Evolutionary conservation across 2,888 invertebrate species (phyloP).

Genomic region (Acrobasis suavella): DNA sequence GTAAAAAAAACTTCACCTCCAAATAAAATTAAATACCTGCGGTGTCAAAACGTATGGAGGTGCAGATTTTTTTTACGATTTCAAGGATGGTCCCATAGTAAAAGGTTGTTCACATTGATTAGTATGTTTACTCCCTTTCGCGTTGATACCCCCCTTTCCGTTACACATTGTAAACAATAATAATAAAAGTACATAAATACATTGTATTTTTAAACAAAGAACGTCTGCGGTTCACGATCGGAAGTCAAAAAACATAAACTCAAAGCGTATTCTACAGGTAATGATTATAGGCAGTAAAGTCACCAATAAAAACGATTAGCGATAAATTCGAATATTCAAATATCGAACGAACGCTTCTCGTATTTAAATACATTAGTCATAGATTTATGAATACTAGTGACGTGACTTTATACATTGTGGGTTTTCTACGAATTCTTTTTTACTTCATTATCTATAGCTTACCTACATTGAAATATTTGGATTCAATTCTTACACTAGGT

Average conservation of each 20-base stretch:
- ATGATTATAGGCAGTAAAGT: constrained; percentile 76
- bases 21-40: no score
- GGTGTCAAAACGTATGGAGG: no score
- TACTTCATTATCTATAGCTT: no score
- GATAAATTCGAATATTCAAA: constrained; percentile 72
- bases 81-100: no score
- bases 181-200: constrained; percentile 10
- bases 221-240: constrained; percentile 22
- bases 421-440: no score
- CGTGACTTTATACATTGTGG: no score
- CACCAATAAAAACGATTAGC: constrained; percentile 78
- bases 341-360: constrained; percentile 59
- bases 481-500: neutral
- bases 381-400: constrained; percentile 19
- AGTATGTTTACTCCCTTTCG: no score
- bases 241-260: constrained; percentile 47
- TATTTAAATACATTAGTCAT: constrained; percentile 56
- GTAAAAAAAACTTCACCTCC: no score
- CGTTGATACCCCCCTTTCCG: no score
- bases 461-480: neutral
- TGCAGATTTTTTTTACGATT: no score
- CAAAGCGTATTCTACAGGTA: constrained; percentile 56
- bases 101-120: no score
- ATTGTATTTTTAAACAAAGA: constrained; percentile 10
- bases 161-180: no score